Evolutionary conservation across 1,140 invertebrate species (phyloP).

Genomic region (Psilanteris sp.): DNA sequence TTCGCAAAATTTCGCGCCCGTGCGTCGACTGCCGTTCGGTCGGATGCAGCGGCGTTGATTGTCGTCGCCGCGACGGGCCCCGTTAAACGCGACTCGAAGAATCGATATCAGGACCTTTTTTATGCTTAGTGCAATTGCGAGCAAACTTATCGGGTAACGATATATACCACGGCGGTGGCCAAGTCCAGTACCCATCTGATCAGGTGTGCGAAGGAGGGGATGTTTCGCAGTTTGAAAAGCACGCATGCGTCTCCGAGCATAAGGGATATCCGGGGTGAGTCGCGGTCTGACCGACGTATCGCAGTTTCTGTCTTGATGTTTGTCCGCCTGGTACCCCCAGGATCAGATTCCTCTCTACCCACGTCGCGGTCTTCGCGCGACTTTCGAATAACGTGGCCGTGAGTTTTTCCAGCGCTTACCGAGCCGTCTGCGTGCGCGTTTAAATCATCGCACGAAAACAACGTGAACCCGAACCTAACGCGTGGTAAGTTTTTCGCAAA

Average conservation of each 20-base stretch:
- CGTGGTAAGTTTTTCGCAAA: slow-evolving; percentile 8
- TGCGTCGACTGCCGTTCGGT: too few species aligned
- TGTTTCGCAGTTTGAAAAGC: slow-evolving; percentile 75
- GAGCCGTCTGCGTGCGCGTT: slow-evolving; percentile 5
- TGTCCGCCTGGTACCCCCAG: slow-evolving; percentile 75
- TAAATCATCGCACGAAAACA: slow-evolving; percentile 2
- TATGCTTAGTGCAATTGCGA: neutral
- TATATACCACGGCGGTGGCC: slow-evolving; percentile 1
- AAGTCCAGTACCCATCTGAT: slow-evolving; percentile 43
- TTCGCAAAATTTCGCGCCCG: too few species aligned
- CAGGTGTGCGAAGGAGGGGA: slow-evolving; percentile 56
- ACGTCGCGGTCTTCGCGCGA: slow-evolving; percentile 28
- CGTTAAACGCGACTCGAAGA: too few species aligned
- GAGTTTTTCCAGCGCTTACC: slow-evolving; percentile 19
- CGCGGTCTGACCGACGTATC: slow-evolving; percentile 74
- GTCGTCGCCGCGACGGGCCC: too few species aligned
- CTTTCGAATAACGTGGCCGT: slow-evolving; percentile 38
- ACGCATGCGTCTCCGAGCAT: slow-evolving; percentile 75
- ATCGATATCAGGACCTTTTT: too few species aligned
- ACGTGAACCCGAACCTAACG: neutral
- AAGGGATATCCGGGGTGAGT: slow-evolving; percentile 72
- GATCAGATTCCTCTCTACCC: slow-evolving; percentile 19
- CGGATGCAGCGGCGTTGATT: too few species aligned
- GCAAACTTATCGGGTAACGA: slow-evolving; percentile 7
- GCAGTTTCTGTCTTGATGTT: slow-evolving; percentile 79